Evolutionary conservation across 2,888 invertebrate species (phyloP), one percentile per base, ranked within the genome.

Genomic region (Catocala sponsa): DNA sequence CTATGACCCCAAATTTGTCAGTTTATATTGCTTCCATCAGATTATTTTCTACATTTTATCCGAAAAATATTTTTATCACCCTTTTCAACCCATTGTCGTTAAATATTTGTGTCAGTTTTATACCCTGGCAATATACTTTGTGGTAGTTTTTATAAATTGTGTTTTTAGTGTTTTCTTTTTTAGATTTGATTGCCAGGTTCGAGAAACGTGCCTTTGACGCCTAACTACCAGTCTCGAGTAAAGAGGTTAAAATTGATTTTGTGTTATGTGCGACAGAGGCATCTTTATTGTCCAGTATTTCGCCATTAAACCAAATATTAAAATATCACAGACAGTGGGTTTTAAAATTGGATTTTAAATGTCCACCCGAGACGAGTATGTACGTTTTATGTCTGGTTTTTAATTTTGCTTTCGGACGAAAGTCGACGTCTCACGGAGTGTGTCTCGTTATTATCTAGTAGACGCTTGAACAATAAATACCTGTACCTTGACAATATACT

Each of bases 381-480:
- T 85, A 85, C 64, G 88, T 83, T 79, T 46, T 78, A 79, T 78
- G 79, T 86, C 86, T 85, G 86, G 82, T 87, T 84, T 79, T 81
- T 81, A 76, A 83, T 85, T 86, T 88, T 81, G 87, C 87, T 90
- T 87, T 87, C 84, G 78, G 81, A 86, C 81, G 82, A 82, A 72
- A 69, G 68, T 72, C 78, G 79, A 83, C 84, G 83, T 83, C 77
- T 85, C 80, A 80, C 80, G 79, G 77, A 86, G 87, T 91, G 90
- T 91, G 90, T 92, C 92, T 89, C 86, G 82, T 88, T 65, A 86
- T 89, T 84, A 88, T 85, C 87, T 89, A 87, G 92, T 92, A 91
- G 92, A 90, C 91, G 92, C 91, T 91, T 93, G 91, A 92, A 92
- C 92, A 93, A 92, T 91, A 93, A 92, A 92, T 92, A 91, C 88